Percentiles rank a stretch among this genome's conserved stretches.
These are phyloP conservation scores for Paracyprichromis sp. DNA, from an alignment of 2,113 vertebrate genomes.

Conservation along the genomic window DNA sequence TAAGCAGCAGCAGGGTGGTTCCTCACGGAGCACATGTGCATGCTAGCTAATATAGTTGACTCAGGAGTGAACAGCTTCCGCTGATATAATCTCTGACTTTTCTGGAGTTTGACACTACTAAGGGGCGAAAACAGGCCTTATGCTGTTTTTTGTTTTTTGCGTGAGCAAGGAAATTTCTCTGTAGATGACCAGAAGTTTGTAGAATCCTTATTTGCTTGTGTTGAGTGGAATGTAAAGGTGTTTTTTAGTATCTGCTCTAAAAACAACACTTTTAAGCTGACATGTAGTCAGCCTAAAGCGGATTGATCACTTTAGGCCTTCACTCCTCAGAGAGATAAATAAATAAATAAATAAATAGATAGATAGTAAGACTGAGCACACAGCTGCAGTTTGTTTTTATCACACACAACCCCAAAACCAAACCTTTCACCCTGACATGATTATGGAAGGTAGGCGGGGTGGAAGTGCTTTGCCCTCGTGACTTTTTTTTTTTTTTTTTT, in stretches of 20 bases:
- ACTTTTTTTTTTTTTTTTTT: neutral
- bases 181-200: fast-evolving
- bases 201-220: neutral
- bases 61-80: fast-evolving
- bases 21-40: neutral
- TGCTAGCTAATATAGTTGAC: neutral
- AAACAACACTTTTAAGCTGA: neutral
- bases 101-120: neutral
- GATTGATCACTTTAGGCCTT: neutral
- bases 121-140: neutral
- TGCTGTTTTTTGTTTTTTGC: neutral
- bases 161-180: neutral
- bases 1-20: neutral
- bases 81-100: neutral
- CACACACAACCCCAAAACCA: neutral
- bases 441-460: neutral
- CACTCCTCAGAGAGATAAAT: neutral
- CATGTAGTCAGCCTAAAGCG: neutral
- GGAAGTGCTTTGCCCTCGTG: neutral
- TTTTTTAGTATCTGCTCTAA: neutral
- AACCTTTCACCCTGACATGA: neutral
- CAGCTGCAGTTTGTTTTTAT: neutral
- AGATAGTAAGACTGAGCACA: neutral
- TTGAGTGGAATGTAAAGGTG: neutral
- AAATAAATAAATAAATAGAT: neutral